Percentiles rank a stretch among this genome's conserved stretches.
phyloP scores from a whole-genome alignment of 2,113 vertebrate species.

The Lanius ludovicianus region DNA sequence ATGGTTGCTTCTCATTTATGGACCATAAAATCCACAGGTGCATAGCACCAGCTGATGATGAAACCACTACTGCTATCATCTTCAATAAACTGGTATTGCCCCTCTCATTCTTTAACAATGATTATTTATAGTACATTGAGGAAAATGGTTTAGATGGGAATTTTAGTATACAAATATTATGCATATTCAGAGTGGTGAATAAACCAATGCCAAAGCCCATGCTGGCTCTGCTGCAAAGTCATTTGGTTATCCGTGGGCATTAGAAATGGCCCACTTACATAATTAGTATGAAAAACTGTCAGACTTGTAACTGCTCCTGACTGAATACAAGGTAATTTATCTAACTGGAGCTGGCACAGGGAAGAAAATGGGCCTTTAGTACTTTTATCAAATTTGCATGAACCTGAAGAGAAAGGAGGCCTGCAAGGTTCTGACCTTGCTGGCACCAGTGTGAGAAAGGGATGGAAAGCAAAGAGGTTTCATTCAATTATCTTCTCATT shows the following conservation, averaged over 20 bases:
- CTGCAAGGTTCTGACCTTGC: conserved; percentile 51
- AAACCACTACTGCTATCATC: not conserved
- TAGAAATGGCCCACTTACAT: not conserved
- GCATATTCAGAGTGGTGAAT: not conserved
- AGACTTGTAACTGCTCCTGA: conserved; percentile 28
- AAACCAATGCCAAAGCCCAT: not conserved
- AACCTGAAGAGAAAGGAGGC: conserved; percentile 52
- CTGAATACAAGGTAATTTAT: conserved; percentile 42
- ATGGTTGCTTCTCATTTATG: not conserved
- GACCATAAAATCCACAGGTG: conserved; percentile 49
- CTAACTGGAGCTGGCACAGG: conserved; percentile 16
- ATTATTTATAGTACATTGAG: not conserved
- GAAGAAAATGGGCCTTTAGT: conserved; percentile 33
- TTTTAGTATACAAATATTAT: not conserved
- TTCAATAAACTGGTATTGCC: not conserved
- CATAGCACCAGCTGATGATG: not conserved
- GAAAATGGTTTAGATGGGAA: not conserved
- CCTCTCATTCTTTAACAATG: not conserved
- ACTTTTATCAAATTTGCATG: conserved; percentile 66
- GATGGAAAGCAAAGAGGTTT: conserved; percentile 71
- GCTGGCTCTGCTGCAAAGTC: not conserved
- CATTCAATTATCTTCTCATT: conserved; percentile 87
- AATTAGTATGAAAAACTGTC: conserved; percentile 41
- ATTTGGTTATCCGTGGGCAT: not conserved
- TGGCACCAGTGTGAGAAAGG: conserved; percentile 68